Evolutionary conservation across 1,140 invertebrate genomes (phyloP).

Genomic region (Saccostrea glomerata): DNA sequence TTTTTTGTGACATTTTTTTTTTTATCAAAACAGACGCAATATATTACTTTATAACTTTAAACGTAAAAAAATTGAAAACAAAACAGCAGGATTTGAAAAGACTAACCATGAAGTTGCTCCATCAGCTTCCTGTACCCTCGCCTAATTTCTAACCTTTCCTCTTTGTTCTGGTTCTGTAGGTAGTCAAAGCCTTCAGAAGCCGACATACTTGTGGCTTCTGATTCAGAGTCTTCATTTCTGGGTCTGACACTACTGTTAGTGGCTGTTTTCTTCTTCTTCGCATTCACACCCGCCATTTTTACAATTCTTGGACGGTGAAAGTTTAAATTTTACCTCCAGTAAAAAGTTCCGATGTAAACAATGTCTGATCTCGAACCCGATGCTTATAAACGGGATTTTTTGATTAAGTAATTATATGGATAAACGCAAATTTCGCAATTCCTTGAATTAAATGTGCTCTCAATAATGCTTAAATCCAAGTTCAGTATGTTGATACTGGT

Average conservation of each 20-base stretch:
- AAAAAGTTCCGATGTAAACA: too few relatives aligned
- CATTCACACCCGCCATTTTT: background rate
- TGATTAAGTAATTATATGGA: too few relatives aligned
- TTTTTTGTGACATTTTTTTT: background rate
- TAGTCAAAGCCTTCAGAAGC: background rate
- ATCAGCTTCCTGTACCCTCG: background rate
- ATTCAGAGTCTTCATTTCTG: background rate
- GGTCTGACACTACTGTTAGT: background rate
- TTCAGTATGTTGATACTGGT: too few relatives aligned
- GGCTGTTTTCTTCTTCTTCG: background rate
- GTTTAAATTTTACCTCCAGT: too few relatives aligned
- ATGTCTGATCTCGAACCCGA: too few relatives aligned
- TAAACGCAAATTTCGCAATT: too few relatives aligned
- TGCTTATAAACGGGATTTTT: too few relatives aligned
- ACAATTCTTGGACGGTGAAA: background rate
- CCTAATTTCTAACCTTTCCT: background rate
- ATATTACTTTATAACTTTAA: background rate
- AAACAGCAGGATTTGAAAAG: background rate
- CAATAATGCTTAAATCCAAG: too few relatives aligned
- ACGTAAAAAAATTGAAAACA: background rate
- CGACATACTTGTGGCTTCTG: background rate
- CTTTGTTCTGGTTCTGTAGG: conserved; percentile 13
- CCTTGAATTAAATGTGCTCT: too few relatives aligned
- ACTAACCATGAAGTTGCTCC: background rate
- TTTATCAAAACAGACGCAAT: background rate